A percentile compares a stretch with the other conserved stretches of the same genome.
Conservation (phyloP, 2,113 vertebrate genomes). For the Corythornis cristatus region DNA sequence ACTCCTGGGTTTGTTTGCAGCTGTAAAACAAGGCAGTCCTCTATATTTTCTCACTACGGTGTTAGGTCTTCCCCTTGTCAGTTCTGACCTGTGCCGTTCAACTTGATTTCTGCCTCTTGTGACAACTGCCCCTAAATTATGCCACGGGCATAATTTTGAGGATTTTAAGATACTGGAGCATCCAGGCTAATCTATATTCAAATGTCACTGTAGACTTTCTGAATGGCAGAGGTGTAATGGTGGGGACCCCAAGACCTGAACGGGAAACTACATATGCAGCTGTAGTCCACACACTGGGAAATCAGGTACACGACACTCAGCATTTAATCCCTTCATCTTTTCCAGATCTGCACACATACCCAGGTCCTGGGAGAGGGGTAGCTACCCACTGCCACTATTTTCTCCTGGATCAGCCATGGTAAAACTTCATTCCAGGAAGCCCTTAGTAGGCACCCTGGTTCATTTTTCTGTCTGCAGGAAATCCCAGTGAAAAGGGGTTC, state of each 20-base stretch:
- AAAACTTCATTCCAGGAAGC: background rate
- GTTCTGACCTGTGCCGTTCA: background rate
- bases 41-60: background rate
- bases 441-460: background rate
- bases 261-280: accelerated
- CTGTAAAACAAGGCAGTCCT: background rate
- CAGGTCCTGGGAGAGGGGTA: background rate
- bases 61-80: background rate
- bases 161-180: background rate
- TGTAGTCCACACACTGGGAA: background rate
- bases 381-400: background rate
- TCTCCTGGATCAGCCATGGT: background rate
- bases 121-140: background rate
- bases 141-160: background rate
- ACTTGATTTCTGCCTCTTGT: background rate
- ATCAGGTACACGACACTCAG: background rate
- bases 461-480: background rate
- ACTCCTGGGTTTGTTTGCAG: constrained; percentile 5
- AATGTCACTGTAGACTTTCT: background rate
- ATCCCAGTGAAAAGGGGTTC: background rate
- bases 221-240: background rate
- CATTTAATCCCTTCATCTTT: background rate
- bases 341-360: accelerated
- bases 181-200: background rate
- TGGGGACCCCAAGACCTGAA: background rate